Percentiles rank a stretch among this genome's conserved stretches.
These are phyloP conservation scores for Orgyia antiqua DNA, from an alignment of 2,888 invertebrate species.

Conservation along the genomic window DNA sequence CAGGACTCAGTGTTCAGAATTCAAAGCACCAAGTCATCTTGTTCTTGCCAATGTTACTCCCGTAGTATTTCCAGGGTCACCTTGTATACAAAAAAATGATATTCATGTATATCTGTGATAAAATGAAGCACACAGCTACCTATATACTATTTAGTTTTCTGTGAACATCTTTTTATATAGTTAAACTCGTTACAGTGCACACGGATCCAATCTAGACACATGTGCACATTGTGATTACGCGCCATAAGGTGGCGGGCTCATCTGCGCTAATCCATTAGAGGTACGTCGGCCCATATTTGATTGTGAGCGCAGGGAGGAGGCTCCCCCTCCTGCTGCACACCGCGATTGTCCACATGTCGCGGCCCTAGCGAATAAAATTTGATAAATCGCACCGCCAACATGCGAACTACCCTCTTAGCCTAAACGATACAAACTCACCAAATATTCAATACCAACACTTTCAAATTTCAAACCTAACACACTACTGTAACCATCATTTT, in stretches of 20 bases:
- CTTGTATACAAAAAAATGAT: too few relatives aligned
- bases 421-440: slow-evolving; percentile 56
- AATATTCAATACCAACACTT: slow-evolving; percentile 15
- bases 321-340: too few relatives aligned
- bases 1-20: too few relatives aligned
- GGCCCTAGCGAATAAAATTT: slow-evolving; percentile 69
- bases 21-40: too few relatives aligned
- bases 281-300: slow-evolving; percentile 71
- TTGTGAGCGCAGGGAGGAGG: too few relatives aligned
- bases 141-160: too few relatives aligned
- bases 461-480: slow-evolving; percentile 27
- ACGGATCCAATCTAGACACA: slow-evolving; percentile 54
- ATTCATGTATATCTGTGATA: too few relatives aligned
- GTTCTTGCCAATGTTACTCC: too few relatives aligned
- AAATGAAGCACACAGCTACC: too few relatives aligned
- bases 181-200: too few relatives aligned
- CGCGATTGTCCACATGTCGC: slow-evolving; percentile 73
- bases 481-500: slow-evolving; percentile 21
- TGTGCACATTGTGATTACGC: slow-evolving; percentile 57
- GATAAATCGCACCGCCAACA: slow-evolving; percentile 75
- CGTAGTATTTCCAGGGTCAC: too few relatives aligned
- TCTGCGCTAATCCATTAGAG: slow-evolving; percentile 68
- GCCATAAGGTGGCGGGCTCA: slow-evolving; percentile 63
- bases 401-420: slow-evolving; percentile 76
- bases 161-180: too few relatives aligned